Evolutionary conservation across 2,113 vertebrate species (phyloP), one percentile per base, ranked within the genome.

Genomic region (Hyperoodon ampullatus): DNA sequence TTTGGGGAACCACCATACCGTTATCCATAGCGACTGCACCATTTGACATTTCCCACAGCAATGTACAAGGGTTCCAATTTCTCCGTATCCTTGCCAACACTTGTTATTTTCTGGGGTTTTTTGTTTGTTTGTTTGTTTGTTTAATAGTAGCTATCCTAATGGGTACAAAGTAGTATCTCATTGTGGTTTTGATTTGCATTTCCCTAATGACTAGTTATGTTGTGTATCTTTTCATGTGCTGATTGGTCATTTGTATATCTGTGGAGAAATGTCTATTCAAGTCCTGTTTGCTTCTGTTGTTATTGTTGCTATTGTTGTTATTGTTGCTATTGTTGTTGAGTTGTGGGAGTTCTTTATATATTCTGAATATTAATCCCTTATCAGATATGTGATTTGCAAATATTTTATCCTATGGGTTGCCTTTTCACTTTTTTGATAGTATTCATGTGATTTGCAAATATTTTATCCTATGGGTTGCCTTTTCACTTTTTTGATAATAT

Each of bases 121-220:
- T 65, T 65, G 33, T 53, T 53, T 80, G 53, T 80, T 87, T 80
- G 53, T 80, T 87, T 70, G 13, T 80, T 87, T 70, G 13, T 82
- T 80, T 83, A 44, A 21, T 83, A 50, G 26, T 83, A 61, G 53
- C 39, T 47, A 30, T 72, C 33, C 23, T 83, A 92, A 47, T 82
- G 50, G 35, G 35, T 78, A 21, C 75, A 60, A 58, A 93, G 50
- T 78, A 23, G 26, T 78, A 68, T 77, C 47, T 86, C 61, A 66
- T 68, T 86, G 21, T 66, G 11, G 30, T 93, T 93, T 68, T 87
- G 28, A 78, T 30, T 78, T 93, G 35, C 28, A 93, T 86, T 86
- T 86, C 35, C 4, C 1, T 86, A n/a, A 66, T 68, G 55, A 82
- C 55, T 82, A 78, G 60, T 58, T 87, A 23, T 33, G 24, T 84